Percentiles rank a stretch among this genome's conserved stretches.
Evolutionary conservation across 2,888 invertebrate species (phyloP).

Genomic region (Coenonympha glycerion): DNA sequence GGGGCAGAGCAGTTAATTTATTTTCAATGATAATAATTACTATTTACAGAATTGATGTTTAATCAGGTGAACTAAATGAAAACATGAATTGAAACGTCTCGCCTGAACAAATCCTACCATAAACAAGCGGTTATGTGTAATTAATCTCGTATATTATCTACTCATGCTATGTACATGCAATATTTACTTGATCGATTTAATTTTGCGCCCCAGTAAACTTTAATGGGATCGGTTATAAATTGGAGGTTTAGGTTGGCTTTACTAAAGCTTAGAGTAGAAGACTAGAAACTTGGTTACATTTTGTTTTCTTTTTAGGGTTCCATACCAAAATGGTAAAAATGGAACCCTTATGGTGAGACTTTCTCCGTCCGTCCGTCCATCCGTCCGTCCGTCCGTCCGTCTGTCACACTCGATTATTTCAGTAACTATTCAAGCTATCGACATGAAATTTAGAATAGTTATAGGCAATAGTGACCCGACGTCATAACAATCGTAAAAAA

Average conservation of each 20-base stretch:
- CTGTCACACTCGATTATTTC: no score
- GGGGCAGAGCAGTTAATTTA: no score
- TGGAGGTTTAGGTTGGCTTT: background rate
- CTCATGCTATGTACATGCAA: background rate
- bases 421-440: no score
- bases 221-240: background rate
- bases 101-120: background rate
- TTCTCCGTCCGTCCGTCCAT: no score
- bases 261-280: background rate
- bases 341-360: no score
- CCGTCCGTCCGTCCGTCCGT: no score
- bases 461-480: no score
- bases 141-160: background rate
- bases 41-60: background rate
- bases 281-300: background rate
- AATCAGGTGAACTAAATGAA: background rate
- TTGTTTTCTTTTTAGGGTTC: no score
- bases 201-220: slow-evolving; percentile 1
- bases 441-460: no score
- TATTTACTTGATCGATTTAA: background rate
- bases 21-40: background rate
- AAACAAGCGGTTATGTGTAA: slow-evolving; percentile 3
- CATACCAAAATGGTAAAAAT: no score
- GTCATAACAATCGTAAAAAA: no score
- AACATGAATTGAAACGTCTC: background rate